Conservation (phyloP, 1,140 invertebrate genomes). For the Wiebesia pumilae region DNA sequence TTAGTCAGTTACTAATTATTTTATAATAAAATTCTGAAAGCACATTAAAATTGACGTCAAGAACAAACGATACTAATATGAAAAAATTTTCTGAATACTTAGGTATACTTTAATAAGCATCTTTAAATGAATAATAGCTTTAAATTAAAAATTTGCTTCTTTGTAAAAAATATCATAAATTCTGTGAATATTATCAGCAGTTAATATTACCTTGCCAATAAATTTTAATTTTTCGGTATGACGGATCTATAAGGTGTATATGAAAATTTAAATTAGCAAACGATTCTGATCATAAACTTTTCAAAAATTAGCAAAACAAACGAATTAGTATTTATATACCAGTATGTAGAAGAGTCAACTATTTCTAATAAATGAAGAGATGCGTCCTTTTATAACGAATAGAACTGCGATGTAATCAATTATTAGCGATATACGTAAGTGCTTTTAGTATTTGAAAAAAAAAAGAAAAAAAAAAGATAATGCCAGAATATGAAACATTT, state of each 20-base stretch:
- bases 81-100: constrained; percentile 24
- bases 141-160: constrained; percentile 27
- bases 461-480: constrained; percentile 39
- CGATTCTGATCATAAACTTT: constrained; percentile 33
- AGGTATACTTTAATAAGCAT: constrained; percentile 12
- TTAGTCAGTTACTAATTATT: not conserved
- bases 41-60: constrained; percentile 17
- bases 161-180: constrained; percentile 17
- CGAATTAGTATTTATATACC: constrained; percentile 57
- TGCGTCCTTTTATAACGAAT: constrained; percentile 55
- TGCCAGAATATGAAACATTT: constrained; percentile 45
- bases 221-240: not conserved
- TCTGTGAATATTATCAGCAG: not conserved
- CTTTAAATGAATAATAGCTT: constrained; percentile 3
- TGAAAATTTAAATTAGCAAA: constrained; percentile 39
- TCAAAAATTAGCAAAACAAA: constrained; percentile 43
- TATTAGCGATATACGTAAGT: constrained; percentile 30
- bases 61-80: not conserved
- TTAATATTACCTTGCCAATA: not conserved
- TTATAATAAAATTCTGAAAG: constrained; percentile 21
- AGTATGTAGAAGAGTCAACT: constrained; percentile 48
- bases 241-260: constrained; percentile 25
- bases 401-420: constrained; percentile 47
- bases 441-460: constrained; percentile 39
- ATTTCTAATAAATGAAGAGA: constrained; percentile 51